Evolutionary conservation across 2,797 vertebrate species (phyloP), one percentile per base, ranked within the genome.

Genomic region (Oreonectes daqikongensis): DNA sequence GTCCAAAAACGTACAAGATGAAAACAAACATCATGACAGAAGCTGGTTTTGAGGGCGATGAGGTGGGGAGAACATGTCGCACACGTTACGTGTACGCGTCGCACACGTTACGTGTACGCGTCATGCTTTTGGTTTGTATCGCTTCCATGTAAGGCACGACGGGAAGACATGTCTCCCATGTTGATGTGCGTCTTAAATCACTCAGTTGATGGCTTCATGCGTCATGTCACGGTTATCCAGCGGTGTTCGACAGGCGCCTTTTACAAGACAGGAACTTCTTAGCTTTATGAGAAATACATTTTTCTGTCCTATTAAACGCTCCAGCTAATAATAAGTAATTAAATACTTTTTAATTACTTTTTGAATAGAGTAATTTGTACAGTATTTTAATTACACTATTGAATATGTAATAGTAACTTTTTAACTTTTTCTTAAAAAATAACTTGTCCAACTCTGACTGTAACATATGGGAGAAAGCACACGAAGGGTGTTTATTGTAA

Each of bases 121-220:
- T 79, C 46, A 10, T 68, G 40, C 35, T 59, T 66, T 20, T 42
- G 84, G 83, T 82, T 86, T 84, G 84, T 82, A 84, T 74, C 85
- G 86, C 88, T 85, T 89, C 90, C 88, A 89, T 92, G 88, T 92
- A 90, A 87, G 89, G 90, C 86, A 89, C 85, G 85, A 90, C 81
- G 80, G 83, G 82, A 89, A 88, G 81, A 85, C 20, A 84, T 86
- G 81, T 89, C 78, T 78, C 72, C 69, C 38, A 17, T 69, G 81
- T 82, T 79, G 87, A 86, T 87, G 84, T 59, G 80, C 81, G 84
- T 81, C 86, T 87, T 90, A 89, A 91, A 91, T 90, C 89, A 87
- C 84, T 83, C 55, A 42, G 12, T 42, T 24, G 17, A 60, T 72
- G 38, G 84, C 88, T 89, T 83, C 77, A 72, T 64, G 72, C 44